Conservation (phyloP, 2,888 invertebrate genomes). For the Lepidocyrtinus sp. region DNA sequence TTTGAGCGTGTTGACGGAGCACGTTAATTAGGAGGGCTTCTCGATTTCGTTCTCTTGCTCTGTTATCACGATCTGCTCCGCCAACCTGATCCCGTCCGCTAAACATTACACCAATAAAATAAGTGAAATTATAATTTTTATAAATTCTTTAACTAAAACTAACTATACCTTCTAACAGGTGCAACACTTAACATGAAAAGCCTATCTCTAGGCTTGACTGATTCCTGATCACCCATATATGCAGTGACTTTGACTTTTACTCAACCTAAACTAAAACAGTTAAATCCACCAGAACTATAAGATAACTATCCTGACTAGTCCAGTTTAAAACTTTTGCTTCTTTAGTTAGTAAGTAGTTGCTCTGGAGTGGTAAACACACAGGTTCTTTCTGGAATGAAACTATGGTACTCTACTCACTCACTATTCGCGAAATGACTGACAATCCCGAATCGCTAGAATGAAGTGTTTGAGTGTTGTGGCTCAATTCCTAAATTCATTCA, state of each 20-base stretch:
- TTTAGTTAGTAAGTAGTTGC: too few relatives aligned
- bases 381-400: too few relatives aligned
- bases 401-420: too few relatives aligned
- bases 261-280: background rate
- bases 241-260: background rate
- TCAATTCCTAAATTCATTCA: too few relatives aligned
- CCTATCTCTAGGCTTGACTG: background rate
- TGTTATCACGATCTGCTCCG: constrained; percentile 37
- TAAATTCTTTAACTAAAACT: background rate
- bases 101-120: background rate
- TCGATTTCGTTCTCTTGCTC: constrained; percentile 52
- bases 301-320: too few relatives aligned
- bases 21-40: constrained; percentile 47
- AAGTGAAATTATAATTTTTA: too few relatives aligned
- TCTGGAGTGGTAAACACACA: too few relatives aligned
- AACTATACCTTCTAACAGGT: background rate
- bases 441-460: too few relatives aligned
- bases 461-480: too few relatives aligned
- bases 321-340: too few relatives aligned
- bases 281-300: too few relatives aligned
- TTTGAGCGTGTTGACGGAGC: constrained; percentile 58
- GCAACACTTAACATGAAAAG: background rate
- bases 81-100: constrained; percentile 46
- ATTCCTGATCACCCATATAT: background rate
- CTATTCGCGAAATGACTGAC: too few relatives aligned